Evolutionary conservation across 1,140 invertebrate genomes (phyloP), one percentile per base, ranked within the genome.

Genomic region (Pantala flavescens): DNA sequence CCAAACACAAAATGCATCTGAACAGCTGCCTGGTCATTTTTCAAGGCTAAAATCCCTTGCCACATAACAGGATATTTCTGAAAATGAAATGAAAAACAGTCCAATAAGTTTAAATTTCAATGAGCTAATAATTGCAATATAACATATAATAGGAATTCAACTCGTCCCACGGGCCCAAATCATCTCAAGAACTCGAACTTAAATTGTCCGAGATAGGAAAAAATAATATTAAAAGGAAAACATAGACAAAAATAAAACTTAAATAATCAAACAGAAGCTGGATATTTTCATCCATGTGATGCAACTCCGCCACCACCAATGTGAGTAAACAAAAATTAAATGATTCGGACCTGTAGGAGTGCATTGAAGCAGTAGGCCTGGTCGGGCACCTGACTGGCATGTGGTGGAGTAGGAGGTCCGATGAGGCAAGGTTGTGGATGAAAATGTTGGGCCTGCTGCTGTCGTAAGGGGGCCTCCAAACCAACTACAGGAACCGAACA

Each of bases 1-100:
- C 97, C 97, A 78, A 93, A 94, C 36, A 99, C 94, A 83, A 96
- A 97, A 83, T 98, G 96, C 96, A 99, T 98, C 84, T 98, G 96
- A 12, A 98, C 97, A 23, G 93, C 93, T 5, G 96, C 95, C 78
- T 93, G 93, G 82, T 98, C 96, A 82, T 96, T 98, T 83, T 99
- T 99, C 43, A 99, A 84, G 0, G 94, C 95, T 77, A 99, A 82
- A 43, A 96, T 82, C 0, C 97, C 97, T 85, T 97, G 94, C 97
- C 97, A 99, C 90, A 98, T 94, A 28, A 98, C 91, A 0, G 94
- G 94, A 83, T 97, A 96, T 36, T 92, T 88, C 87, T 94, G 86
- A 0, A 82, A 82, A 76, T 75, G 77, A 24, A 79, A 76, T 36
- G 0, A 76, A 72, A 71, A 43, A 28, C 21, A 71, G 43, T 72